Base-by-base conservation (phyloP, 2,888 invertebrate genomes). In the Oscheius sp. region DNA sequence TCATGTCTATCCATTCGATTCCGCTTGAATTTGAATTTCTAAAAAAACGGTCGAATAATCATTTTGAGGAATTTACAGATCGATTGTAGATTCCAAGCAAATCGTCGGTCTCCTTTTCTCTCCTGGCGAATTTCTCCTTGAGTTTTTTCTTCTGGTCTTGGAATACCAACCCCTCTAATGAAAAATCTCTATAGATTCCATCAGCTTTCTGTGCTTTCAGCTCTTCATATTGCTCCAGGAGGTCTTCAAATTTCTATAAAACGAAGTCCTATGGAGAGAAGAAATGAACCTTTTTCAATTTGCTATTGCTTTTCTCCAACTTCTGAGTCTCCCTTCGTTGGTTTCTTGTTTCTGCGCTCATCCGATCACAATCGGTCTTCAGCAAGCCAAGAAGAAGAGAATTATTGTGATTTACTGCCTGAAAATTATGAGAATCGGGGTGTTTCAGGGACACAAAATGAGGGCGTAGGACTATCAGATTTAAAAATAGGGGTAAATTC, bases 251-350 rank as follows among this genome's bases (percentile, higher is more conserved):
- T 21, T 61, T 49, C 52, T 52, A 29, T 16, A 29, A 25, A 27
- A 66, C 12, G 7, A 6, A 63, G 3, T 35, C 35, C 35, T 35
- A 35, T n/a, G n/a, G n/a, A n/a, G n/a, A n/a, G n/a, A n/a, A n/a
- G n/a, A n/a, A n/a, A n/a, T n/a, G n/a, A n/a, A 66, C 66, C 29
- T 66, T 49, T 66, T 66, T 52, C 2, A 66, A 25, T 9, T 27
- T 52, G 5, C 3, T 9, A 27, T 66, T 66, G 9, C n/a, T 23
- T 12, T 21, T 49, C 12, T 66, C 52, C 52, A 66, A 27, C 25
- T 52, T 52, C n/a, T 66, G 49, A 13, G 27, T 49, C 27, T 66
- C 52, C 6, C n/a, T 25, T 12, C 9, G n/a, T 2, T 66, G 66
- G 13, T 25, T 29, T 18, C 49, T 49, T 16, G 66, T 35, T n/a